Percentiles rank a stretch among this genome's conserved stretches.
Evolutionary conservation across 2,113 vertebrate genomes (phyloP).

Genomic region (Tetrao urogallus): DNA sequence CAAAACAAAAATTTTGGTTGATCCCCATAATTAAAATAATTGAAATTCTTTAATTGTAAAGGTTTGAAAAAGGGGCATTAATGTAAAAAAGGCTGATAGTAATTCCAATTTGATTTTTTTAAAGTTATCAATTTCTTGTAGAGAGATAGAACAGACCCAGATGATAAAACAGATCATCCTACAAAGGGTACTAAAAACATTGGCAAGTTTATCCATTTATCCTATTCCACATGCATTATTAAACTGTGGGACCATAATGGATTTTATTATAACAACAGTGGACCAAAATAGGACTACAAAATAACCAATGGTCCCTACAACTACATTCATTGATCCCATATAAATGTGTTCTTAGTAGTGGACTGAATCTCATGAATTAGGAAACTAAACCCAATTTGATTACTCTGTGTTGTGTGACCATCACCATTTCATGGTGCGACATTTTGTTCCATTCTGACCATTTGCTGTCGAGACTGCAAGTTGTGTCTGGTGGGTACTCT

Average conservation of each 20-base stretch:
- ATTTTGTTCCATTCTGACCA: not conserved
- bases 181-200: not conserved
- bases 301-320: not conserved
- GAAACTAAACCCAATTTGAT: not conserved
- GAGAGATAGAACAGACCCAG: not conserved
- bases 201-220: not conserved
- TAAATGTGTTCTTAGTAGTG: not conserved
- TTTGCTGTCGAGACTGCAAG: not conserved
- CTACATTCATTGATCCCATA: not conserved
- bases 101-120: not conserved
- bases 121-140: not conserved
- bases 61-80: not conserved
- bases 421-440: not conserved
- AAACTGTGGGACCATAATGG: not conserved
- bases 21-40: constrained; percentile 18
- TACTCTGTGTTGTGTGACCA: not conserved
- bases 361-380: not conserved
- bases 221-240: not conserved
- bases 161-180: not conserved
- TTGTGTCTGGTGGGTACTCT: not conserved
- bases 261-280: not conserved
- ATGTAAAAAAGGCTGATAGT: not conserved
- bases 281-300: not conserved
- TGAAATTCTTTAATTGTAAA: constrained; percentile 14
- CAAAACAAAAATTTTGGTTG: constrained; percentile 27